Base-by-base conservation (phyloP, 1,140 invertebrate species). In the Musca domestica region DNA sequence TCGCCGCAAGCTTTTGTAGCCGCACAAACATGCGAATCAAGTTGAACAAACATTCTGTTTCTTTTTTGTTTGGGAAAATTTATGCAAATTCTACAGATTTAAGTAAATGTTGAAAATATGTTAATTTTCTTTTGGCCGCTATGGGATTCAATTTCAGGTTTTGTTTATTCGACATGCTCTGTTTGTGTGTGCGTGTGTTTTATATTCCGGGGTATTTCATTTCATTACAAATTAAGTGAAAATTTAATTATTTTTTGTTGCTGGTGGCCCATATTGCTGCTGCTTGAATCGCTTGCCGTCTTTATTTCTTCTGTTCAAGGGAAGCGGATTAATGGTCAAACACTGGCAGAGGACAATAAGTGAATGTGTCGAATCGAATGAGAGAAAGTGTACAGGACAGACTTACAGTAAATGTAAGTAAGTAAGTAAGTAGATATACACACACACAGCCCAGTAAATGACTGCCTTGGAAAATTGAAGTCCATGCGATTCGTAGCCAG, bases 81-180 rank as follows among this genome's bases (percentile, higher is more conserved):
- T 65, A 68, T 68, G 67, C 67, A 64, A 68, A 68, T 68, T 34
- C 49, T 19, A 48, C 25, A 20, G 63, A 64, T 64, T 68, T 64
- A 63, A 63, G 52, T 51, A 66, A 69, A 69, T 69, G 68, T 56
- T 69, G 46, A 69, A 69, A 69, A 69, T 69, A 69, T 69, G 68
- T 69, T 66, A 69, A 69, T 69, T 69, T 69, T 25, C 30, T 47
- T 48, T 23, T 19, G n/a, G 17, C 48, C 20, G n/a, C 17, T 19
- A 20, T 20, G 48, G 48, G 17, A 51, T 51, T 19, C 48, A 51
- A 51, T 19, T 22, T 17, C 22, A 34, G 10, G 5, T 64, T 34
- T 64, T 41, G 20, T 41, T 64, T 41, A 41, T 12, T 41, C 34
- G 15, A 20, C 15, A 25, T 51, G 6, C 17, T 3, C 14, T 49